Base-by-base conservation (phyloP, 1,140 invertebrate species). In the Lutraria rhynchaena region DNA sequence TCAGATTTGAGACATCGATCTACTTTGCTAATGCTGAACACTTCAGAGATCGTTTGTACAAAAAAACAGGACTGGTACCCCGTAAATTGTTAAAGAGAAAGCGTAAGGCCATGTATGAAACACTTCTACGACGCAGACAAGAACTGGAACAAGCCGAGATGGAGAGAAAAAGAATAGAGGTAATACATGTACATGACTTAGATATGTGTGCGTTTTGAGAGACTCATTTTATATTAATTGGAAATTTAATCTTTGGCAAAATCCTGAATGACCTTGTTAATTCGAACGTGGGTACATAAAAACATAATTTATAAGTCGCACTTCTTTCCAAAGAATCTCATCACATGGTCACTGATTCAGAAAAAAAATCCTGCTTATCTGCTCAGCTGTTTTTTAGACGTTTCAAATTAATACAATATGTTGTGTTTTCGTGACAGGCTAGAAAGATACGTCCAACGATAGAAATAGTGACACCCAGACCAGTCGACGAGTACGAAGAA, bases 21-120 rank as follows among this genome's bases (percentile, higher is more conserved):
- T 91, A 92, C 69, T 93, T 91, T 87, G 92, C 92, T 24, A 93
- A 92, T 83, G 85, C 87, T 31, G 92, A 92, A 58, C 86, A 92
- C 55, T 93, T 93, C 86, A 65, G 86, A 27, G 85, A 89, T 60
- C 84, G 84, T 37, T 73, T 93, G 13, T 90, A 90, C 61, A 84
- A 89, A 33, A 84, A 86, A 53, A 92, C 90, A 9, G 78, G 80
- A 24, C 61, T 90, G 9, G 87, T 91, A 58, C 89, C 90, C 2
- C 80, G 81, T 24, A 85, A 89, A 57, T 51, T 91, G 29, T 85
- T 86, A 55, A 80, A 61, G 13, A 80, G 85, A 69, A 87, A 87
- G 57, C 81, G 80, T n/a, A 83, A 82, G 31, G 78, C 83, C 22
- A 78, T 86, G 60, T 85, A 89, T n/a, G 85, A 75, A 57, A 82